These are phyloP conservation scores for Peromyscus polionotus DNA, from an alignment of 2,113 vertebrate species.

Conservation along the genomic window DNA sequence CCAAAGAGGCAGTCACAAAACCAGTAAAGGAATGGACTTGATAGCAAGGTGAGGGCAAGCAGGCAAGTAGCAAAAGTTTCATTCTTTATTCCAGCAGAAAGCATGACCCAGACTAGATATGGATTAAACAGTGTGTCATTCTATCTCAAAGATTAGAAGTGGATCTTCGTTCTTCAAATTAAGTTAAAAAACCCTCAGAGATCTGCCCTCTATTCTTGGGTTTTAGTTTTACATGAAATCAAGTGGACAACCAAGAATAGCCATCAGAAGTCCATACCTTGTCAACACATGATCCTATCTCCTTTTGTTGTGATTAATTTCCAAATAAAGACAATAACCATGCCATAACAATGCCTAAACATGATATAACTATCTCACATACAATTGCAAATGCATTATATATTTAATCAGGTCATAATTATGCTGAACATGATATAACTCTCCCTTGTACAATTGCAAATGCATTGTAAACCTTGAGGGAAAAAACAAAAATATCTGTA, in stretches of 20 bases:
- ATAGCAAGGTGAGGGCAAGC: neutral
- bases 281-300: neutral
- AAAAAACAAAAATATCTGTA: neutral
- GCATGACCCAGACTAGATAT: neutral
- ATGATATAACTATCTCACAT: neutral
- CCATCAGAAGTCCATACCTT: neutral
- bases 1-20: neutral
- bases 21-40: neutral
- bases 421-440: neutral
- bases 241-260: neutral
- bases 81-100: neutral
- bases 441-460: neutral
- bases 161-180: neutral
- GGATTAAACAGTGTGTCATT: neutral
- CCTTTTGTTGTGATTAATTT: neutral
- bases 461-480: neutral
- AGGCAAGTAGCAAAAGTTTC: neutral
- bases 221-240: neutral
- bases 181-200: neutral
- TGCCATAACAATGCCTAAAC: neutral
- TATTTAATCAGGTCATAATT: neutral
- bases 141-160: neutral
- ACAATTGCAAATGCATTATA: neutral
- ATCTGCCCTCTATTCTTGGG: neutral
- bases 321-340: neutral